Evolutionary conservation across 2,797 vertebrate species (phyloP).

Genomic region (Gastrophryne carolinensis): DNA sequence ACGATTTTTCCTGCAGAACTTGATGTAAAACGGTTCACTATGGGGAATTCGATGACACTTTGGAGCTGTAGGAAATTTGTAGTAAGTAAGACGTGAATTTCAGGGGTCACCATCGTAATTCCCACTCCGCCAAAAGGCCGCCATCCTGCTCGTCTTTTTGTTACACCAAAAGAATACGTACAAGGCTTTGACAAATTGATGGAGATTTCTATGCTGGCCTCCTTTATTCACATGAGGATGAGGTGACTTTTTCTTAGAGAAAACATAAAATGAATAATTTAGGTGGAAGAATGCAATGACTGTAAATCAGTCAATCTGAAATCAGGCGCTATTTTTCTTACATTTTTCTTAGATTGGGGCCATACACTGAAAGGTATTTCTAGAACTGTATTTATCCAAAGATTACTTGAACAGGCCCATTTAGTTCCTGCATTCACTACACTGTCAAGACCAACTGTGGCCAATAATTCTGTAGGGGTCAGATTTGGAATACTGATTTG

Average conservation of each 20-base stretch:
- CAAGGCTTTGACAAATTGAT: slow-evolving; percentile 21
- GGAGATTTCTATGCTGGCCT: neutral
- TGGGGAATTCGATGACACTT: slow-evolving; percentile 4
- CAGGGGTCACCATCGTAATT: slow-evolving; percentile 14
- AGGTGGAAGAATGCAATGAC: neutral
- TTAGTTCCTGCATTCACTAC: too few relatives aligned
- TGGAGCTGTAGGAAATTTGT: neutral
- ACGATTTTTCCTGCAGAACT: slow-evolving; percentile 3
- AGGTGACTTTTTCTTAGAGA: slow-evolving; percentile 19
- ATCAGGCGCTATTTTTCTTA: too few relatives aligned
- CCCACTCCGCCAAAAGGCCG: neutral
- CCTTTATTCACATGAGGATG: slow-evolving; percentile 26
- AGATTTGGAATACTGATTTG: too few relatives aligned
- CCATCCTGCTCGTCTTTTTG: neutral
- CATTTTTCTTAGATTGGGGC: too few relatives aligned
- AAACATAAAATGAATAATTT: slow-evolving; percentile 36
- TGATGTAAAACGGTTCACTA: neutral
- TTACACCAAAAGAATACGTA: slow-evolving; percentile 4
- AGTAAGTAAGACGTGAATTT: slow-evolving; percentile 8
- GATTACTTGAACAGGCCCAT: too few relatives aligned
- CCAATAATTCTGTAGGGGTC: too few relatives aligned
- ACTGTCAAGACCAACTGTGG: too few relatives aligned
- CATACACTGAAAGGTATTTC: too few relatives aligned
- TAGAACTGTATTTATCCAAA: too few relatives aligned
- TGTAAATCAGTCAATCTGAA: too few relatives aligned